These are phyloP conservation scores for Dermatemys mawii DNA, from an alignment of 2,113 vertebrate genomes.

Conservation along the genomic window DNA sequence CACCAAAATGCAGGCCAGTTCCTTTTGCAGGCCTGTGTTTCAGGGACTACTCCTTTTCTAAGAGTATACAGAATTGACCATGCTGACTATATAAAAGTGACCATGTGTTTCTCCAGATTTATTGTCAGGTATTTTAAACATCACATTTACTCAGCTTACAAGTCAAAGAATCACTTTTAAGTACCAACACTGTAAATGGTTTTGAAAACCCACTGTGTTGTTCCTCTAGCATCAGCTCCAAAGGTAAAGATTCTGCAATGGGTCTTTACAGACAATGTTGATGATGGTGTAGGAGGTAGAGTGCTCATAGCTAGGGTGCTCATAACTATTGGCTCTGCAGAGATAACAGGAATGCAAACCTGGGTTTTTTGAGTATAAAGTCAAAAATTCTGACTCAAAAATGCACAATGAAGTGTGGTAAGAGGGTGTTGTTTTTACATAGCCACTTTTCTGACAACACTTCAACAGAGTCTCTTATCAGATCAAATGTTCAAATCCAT, in stretches of 20 bases:
- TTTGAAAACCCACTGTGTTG: neutral
- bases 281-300: neutral
- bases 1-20: neutral
- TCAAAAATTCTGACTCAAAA: neutral
- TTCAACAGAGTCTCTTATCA: neutral
- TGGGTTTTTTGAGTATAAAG: neutral
- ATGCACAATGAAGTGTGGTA: neutral
- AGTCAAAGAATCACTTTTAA: neutral
- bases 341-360: neutral
- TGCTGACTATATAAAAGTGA: neutral
- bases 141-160: neutral
- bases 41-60: conserved; percentile 25
- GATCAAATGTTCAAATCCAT: neutral
- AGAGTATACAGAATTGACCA: neutral
- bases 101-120: neutral
- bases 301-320: neutral
- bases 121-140: neutral
- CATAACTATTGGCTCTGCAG: neutral
- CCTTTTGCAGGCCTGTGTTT: conserved; percentile 10
- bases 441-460: neutral
- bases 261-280: neutral
- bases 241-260: neutral
- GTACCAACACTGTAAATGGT: neutral
- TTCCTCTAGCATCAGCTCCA: neutral
- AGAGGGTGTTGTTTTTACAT: neutral